These are phyloP conservation scores for Hemitrygon akajei DNA, from an alignment of 2,797 vertebrate species.

Conservation along the genomic window DNA sequence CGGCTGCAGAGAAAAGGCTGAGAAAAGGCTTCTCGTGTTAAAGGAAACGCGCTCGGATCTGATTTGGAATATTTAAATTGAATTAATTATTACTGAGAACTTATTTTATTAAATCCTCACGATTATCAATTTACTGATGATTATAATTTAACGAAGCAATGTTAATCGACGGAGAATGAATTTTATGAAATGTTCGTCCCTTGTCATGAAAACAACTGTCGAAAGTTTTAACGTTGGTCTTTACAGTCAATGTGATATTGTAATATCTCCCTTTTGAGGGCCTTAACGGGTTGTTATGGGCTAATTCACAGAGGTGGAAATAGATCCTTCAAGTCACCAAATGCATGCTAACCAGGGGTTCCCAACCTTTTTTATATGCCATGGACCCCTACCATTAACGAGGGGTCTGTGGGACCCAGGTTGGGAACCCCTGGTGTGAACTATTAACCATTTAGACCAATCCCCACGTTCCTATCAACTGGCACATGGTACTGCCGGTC, in stretches of 20 bases:
- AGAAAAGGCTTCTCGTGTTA: neutral
- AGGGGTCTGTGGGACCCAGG: too few relatives aligned
- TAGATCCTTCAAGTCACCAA: too few relatives aligned
- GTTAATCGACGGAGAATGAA: neutral
- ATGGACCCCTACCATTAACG: too few relatives aligned
- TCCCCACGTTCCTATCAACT: too few relatives aligned
- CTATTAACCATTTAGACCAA: too few relatives aligned
- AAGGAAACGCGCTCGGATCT: neutral
- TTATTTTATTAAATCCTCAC: neutral
- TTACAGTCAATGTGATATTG: neutral
- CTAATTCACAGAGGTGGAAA: too few relatives aligned
- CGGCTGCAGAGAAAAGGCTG: neutral
- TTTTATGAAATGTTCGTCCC: neutral
- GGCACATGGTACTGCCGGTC: too few relatives aligned
- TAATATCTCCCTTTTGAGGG: neutral
- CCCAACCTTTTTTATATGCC: too few relatives aligned
- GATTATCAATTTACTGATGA: too few relatives aligned
- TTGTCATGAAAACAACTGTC: neutral
- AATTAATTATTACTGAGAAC: neutral
- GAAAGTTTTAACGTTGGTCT: neutral
- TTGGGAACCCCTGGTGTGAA: too few relatives aligned
- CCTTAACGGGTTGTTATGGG: neutral
- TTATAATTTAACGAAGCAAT: neutral
- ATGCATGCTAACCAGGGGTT: too few relatives aligned
- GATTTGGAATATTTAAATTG: neutral